Evolutionary conservation across 1,140 invertebrate genomes (phyloP).

Genomic region (Aphaenogaster rudis): DNA sequence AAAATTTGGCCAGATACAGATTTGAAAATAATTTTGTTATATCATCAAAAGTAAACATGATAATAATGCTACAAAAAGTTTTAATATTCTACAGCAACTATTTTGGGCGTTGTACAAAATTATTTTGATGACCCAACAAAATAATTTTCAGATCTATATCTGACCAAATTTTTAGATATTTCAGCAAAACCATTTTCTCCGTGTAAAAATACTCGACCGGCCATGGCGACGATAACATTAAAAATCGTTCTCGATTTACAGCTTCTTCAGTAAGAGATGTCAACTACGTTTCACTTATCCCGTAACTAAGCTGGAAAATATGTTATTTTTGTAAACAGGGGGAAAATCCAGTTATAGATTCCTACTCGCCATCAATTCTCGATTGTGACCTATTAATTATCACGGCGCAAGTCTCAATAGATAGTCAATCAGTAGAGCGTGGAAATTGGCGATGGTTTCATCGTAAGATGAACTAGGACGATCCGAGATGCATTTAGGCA

Average conservation of each 20-base stretch:
- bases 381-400: constrained; percentile 42
- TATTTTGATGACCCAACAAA: too few species aligned
- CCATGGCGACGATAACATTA: constrained; percentile 3
- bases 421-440: not conserved
- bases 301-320: constrained; percentile 34
- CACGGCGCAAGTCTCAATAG: constrained; percentile 17
- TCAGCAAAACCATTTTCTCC: too few species aligned
- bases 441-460: constrained; percentile 16
- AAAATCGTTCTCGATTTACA: constrained; percentile 25
- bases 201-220: constrained; percentile 31
- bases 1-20: too few species aligned
- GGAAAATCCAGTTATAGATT: constrained; percentile 32
- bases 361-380: not conserved
- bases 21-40: too few species aligned
- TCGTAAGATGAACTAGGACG: not conserved
- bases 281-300: constrained; percentile 23
- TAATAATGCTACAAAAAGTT: too few species aligned
- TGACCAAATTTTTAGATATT: too few species aligned
- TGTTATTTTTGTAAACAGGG: constrained; percentile 26
- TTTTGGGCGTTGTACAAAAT: too few species aligned
- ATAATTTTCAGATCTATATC: too few species aligned
- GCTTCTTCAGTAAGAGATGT: not conserved
- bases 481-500: not conserved
- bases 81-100: too few species aligned
- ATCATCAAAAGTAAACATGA: too few species aligned